A percentile compares a stretch with the other conserved stretches of the same genome.
phyloP scores from a whole-genome alignment of 2,113 vertebrate species.

The Nycticryphes semicollaris region DNA sequence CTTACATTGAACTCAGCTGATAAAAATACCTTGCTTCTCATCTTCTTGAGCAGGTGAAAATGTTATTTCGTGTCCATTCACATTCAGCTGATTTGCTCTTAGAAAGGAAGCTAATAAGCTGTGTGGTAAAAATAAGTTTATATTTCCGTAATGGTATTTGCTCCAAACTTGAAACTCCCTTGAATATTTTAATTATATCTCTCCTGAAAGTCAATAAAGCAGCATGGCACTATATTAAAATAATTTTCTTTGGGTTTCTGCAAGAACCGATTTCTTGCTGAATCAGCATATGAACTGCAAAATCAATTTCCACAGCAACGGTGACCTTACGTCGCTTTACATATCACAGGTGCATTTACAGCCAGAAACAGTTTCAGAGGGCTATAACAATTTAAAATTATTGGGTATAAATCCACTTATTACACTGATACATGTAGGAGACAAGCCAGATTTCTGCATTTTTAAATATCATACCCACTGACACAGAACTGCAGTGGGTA shows the following conservation, averaged over 20 bases:
- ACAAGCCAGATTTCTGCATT: not conserved
- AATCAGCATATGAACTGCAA: constrained; percentile 2
- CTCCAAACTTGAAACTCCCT: not conserved
- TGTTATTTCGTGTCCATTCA: not conserved
- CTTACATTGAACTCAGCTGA: not conserved
- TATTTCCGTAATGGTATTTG: not conserved
- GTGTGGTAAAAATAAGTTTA: not conserved
- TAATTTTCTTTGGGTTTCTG: not conserved
- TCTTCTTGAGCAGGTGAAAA: not conserved
- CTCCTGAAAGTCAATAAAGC: not conserved
- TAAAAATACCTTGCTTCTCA: not conserved
- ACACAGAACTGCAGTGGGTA: not conserved
- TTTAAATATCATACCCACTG: not conserved
- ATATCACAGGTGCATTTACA: not conserved
- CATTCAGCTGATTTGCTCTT: not conserved
- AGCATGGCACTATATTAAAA: not conserved
- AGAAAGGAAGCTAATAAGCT: not conserved
- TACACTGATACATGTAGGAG: not conserved
- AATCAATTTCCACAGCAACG: not conserved
- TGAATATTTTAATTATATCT: constrained; percentile 13
- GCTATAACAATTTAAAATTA: not conserved
- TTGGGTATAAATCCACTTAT: not conserved
- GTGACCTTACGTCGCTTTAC: not conserved
- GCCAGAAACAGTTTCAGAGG: not conserved
- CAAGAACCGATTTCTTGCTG: constrained; percentile 6